Conservation (phyloP, 2,113 vertebrate species). For the Zosterops pallidus region DNA sequence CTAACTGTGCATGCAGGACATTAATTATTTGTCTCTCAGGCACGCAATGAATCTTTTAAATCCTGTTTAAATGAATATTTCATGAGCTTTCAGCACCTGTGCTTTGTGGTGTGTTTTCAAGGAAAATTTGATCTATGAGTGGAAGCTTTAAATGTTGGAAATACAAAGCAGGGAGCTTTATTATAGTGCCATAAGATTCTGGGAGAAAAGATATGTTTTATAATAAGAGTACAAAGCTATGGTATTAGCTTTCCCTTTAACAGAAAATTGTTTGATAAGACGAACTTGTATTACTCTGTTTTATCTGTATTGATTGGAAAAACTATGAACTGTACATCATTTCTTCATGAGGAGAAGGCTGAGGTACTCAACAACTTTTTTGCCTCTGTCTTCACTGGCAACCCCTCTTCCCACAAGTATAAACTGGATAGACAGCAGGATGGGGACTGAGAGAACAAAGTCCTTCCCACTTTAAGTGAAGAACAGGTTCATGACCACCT, state of each 20-base stretch:
- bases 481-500: not conserved
- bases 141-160: not conserved
- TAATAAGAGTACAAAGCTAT: not conserved
- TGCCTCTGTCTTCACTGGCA: not conserved
- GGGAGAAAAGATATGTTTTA: not conserved
- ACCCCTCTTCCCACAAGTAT: not conserved
- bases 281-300: not conserved
- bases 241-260: not conserved
- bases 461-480: not conserved
- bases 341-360: not conserved
- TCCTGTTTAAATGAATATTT: not conserved
- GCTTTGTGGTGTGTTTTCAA: not conserved
- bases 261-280: not conserved
- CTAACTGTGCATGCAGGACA: not conserved
- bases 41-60: not conserved
- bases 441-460: not conserved
- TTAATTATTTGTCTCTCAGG: slow-evolving; percentile 1
- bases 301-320: not conserved
- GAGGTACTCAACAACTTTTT: not conserved
- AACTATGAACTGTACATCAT: not conserved
- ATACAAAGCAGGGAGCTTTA: not conserved
- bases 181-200: not conserved
- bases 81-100: not conserved
- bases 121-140: not conserved
- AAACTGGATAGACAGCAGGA: not conserved